Evolutionary conservation across 2,888 invertebrate genomes (phyloP).

Genomic region (Brenthis hecate): DNA sequence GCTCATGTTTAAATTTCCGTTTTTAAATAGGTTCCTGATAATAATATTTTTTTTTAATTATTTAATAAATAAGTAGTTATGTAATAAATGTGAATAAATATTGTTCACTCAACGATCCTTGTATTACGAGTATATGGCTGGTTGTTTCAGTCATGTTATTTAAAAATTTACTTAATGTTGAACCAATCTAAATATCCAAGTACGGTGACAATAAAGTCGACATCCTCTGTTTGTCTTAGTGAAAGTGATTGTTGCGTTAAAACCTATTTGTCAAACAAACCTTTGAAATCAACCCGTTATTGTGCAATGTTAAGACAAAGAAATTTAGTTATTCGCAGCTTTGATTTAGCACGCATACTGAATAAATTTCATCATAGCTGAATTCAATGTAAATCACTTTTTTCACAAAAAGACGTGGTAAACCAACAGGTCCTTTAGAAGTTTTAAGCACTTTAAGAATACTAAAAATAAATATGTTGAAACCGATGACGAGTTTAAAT

Average conservation of each 20-base stretch:
- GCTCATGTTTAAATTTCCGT: no score
- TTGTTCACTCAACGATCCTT: no score
- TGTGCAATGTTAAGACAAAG: constrained; percentile 45
- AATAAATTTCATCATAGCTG: constrained; percentile 28
- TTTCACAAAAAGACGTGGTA: constrained; percentile 16
- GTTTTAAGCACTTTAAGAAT: constrained; percentile 21
- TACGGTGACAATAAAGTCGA: constrained; percentile 65
- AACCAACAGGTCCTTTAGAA: constrained; percentile 16
- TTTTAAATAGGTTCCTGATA: no score
- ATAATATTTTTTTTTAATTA: no score
- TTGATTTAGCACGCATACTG: constrained; percentile 40
- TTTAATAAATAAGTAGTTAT: no score
- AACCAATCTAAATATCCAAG: constrained; percentile 50
- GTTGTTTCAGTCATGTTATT: no score
- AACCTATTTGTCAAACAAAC: constrained; percentile 66
- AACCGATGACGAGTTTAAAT: background rate
- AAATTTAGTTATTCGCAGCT: constrained; percentile 35
- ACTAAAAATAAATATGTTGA: constrained; percentile 7
- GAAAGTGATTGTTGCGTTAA: constrained; percentile 68
- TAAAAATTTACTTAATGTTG: constrained; percentile 45
- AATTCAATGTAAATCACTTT: constrained; percentile 26
- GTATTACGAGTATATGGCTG: no score
- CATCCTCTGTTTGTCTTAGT: constrained; percentile 75
- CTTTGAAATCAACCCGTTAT: constrained; percentile 62
- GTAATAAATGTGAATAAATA: no score